Conservation (phyloP, 2,888 invertebrate genomes). For the Ormyrus thymus region DNA sequence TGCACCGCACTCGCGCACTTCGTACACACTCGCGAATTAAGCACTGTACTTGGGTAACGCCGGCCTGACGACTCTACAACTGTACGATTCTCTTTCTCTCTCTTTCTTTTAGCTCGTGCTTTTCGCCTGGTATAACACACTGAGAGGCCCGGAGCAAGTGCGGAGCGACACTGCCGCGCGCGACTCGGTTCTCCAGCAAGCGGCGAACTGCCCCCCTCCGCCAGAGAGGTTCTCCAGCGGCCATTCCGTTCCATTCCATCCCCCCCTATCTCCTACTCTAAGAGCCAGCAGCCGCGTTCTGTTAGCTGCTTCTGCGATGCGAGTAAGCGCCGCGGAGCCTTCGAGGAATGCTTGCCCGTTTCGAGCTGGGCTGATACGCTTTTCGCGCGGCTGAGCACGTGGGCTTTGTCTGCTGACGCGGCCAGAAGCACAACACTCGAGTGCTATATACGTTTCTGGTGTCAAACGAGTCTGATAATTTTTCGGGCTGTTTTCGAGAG, state of each 20-base stretch:
- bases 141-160: slow-evolving; percentile 1
- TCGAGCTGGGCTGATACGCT: too few species aligned
- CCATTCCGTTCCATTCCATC: slow-evolving; percentile 47
- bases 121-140: background rate
- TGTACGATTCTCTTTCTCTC: background rate
- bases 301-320: background rate
- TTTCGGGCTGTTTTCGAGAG: too few species aligned
- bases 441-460: too few species aligned
- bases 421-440: too few species aligned
- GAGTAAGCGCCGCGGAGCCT: background rate
- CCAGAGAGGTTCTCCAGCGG: background rate
- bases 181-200: slow-evolving; percentile 25
- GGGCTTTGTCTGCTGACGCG: too few species aligned
- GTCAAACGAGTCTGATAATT: too few species aligned
- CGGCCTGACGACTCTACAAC: background rate
- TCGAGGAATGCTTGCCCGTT: background rate
- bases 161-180: background rate
- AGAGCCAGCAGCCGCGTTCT: too few species aligned
- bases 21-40: too few species aligned
- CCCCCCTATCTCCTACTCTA: background rate
- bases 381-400: too few species aligned
- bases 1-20: too few species aligned
- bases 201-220: background rate
- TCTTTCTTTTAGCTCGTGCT: too few species aligned
- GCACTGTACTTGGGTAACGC: too few species aligned